These are phyloP conservation scores for Ichneumoninae sp. DNA, from an alignment of 2,888 invertebrate species.

Conservation along the genomic window DNA sequence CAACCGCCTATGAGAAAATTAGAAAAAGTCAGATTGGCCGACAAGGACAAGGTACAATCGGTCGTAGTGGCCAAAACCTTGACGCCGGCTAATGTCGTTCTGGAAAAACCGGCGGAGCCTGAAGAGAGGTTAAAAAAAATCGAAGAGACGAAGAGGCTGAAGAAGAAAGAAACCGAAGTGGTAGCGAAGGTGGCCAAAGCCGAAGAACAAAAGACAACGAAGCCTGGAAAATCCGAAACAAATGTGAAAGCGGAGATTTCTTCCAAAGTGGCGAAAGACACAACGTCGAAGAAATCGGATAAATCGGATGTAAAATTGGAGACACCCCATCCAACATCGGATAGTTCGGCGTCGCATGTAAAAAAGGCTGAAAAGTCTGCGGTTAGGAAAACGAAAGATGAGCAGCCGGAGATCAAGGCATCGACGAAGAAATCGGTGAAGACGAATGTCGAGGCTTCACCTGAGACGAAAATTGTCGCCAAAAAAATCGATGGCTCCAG, in stretches of 20 bases:
- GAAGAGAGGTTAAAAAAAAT: slow-evolving; percentile 59
- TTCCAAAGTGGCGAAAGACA: slow-evolving; percentile 46
- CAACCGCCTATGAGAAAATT: slow-evolving; percentile 69
- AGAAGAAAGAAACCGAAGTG: slow-evolving; percentile 19
- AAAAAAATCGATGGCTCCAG: slow-evolving; percentile 61
- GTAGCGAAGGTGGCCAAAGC: slow-evolving; percentile 30
- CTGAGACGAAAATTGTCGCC: slow-evolving; percentile 53
- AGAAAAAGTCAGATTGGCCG: slow-evolving; percentile 78
- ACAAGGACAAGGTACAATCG: slow-evolving; percentile 75
- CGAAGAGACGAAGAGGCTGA: slow-evolving; percentile 55
- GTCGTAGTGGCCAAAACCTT: slow-evolving; percentile 46
- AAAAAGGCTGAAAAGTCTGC: slow-evolving; percentile 45
- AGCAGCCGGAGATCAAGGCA: slow-evolving; percentile 39
- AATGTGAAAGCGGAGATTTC: slow-evolving; percentile 62
- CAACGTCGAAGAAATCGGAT: slow-evolving; percentile 33
- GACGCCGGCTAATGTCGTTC: slow-evolving; percentile 23
- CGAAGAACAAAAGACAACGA: slow-evolving; percentile 43
- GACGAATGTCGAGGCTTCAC: slow-evolving; percentile 35
- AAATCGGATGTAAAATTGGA: slow-evolving; percentile 59
- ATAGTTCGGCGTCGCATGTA: not conserved
- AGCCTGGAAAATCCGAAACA: slow-evolving; percentile 63
- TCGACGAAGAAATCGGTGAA: slow-evolving; percentile 69
- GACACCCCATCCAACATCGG: slow-evolving; percentile 9
- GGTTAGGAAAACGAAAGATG: slow-evolving; percentile 54
- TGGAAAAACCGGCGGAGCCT: slow-evolving; percentile 25